Evolutionary conservation across 2,113 vertebrate genomes (phyloP), one percentile per base, ranked within the genome.

Genomic region (Hyperopisus bebe): DNA sequence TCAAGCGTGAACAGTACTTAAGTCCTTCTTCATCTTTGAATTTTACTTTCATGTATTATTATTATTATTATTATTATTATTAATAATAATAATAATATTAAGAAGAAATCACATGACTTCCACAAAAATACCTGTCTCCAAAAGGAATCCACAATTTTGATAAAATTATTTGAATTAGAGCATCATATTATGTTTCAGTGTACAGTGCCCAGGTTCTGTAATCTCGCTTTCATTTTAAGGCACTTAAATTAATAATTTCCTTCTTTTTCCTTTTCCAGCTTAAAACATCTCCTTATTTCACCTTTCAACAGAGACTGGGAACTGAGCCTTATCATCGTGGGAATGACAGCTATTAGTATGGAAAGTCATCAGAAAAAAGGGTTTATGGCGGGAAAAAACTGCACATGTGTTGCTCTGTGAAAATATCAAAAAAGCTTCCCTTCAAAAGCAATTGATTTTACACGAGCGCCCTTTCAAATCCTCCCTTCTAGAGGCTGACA

Each of bases 401-500:
- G 46, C 35, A 48, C 88, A 88, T 35, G 31, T 51, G 44, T 70
- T 51, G 15, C 58, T 90, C 83, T 90, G 89, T 86, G 27, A 87
- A 86, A 50, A 48, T 15, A 44, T 46, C 8, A 47, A 74, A 88
- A 88, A 51, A 55, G 4, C 3, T 42, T 13, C 50, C 39, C 51
- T 55, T 31, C 35, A 82, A 85, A 44, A 66, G 82, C n/a, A 48
- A 50, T 62, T 62, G 51, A 42, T 86, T 86, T 85, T 51, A 66
- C 50, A 66, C 27, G 74, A 85, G 89, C 27, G 51, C 74, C 50
- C 39, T 89, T 55, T 89, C 39, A 70, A 86, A 89, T 70, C 44
- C 51, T 46, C 31, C 39, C 50, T 89, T 86, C 53, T 84, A 17
- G 42, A 24, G 42, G 89, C 83, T 89, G 89, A 89, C 80, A 89